Conservation (phyloP, 2,113 vertebrate species). For the Passer montanus region DNA sequence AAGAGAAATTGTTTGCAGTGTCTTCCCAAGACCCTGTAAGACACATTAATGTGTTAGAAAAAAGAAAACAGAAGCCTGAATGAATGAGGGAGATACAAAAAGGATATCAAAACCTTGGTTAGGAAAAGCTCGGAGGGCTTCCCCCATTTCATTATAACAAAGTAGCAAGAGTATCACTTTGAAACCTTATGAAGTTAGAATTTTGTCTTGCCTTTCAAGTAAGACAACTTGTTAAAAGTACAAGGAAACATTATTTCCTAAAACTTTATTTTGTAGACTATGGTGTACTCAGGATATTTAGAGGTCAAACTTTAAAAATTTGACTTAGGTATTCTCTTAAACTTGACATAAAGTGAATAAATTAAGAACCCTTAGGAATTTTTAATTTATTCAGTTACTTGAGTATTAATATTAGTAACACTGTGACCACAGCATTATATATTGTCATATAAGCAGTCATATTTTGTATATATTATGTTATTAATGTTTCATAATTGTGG, state of each 20-base stretch:
- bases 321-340: not conserved
- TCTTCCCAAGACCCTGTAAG: slow-evolving; percentile 93
- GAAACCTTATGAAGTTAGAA: not conserved
- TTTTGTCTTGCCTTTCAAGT: not conserved
- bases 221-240: not conserved
- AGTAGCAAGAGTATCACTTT: not conserved
- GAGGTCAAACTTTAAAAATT: not conserved
- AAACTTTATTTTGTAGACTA: not conserved
- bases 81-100: not conserved
- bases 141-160: not conserved
- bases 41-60: not conserved
- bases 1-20: slow-evolving; percentile 96
- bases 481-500: not conserved
- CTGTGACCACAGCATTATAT: not conserved
- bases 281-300: not conserved
- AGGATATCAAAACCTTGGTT: not conserved
- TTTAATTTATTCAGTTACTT: not conserved
- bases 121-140: not conserved
- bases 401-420: not conserved
- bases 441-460: not conserved
- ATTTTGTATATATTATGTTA: not conserved
- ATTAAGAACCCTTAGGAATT: not conserved
- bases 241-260: not conserved
- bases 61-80: not conserved
- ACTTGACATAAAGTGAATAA: not conserved